Evolutionary conservation across 2,888 invertebrate genomes (phyloP).

Genomic region (Drosophila acutilabella): DNA sequence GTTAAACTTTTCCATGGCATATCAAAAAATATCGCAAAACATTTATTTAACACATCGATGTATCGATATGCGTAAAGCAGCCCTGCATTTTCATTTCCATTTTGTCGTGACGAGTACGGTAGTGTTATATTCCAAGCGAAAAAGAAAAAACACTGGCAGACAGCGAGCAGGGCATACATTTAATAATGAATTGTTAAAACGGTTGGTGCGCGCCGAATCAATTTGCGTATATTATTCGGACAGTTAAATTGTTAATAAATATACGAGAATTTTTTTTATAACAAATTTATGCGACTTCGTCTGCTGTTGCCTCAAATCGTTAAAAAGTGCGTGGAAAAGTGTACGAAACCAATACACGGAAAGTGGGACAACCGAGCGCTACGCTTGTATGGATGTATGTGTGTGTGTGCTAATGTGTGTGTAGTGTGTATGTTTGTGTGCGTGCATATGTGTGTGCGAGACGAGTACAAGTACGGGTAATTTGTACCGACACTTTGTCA

Average conservation of each 20-base stretch:
- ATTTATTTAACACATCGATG: constrained; percentile 33
- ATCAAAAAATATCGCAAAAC: neutral
- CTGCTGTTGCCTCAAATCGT: constrained; percentile 63
- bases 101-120: constrained; percentile 67
- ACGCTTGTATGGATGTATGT: constrained; percentile 45
- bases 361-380: constrained; percentile 77
- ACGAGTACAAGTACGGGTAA: constrained; percentile 61
- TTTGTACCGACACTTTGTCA: constrained; percentile 58
- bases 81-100: constrained; percentile 59
- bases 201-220: constrained; percentile 71
- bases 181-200: constrained; percentile 76
- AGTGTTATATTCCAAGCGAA: constrained; percentile 75
- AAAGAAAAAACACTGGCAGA: constrained; percentile 75
- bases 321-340: constrained; percentile 79
- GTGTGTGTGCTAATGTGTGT: constrained; percentile 35
- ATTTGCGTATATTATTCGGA: constrained; percentile 52
- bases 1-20: neutral
- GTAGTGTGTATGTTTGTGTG: constrained; percentile 38
- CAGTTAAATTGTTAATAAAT: constrained; percentile 45
- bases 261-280: constrained; percentile 47
- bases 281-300: constrained; percentile 62
- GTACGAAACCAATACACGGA: constrained; percentile 80
- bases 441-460: constrained; percentile 46
- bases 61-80: constrained; percentile 50
- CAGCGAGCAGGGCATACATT: constrained; percentile 68